A percentile compares a stretch with the other conserved stretches of the same genome.
phyloP scores from a whole-genome alignment of 2,888 invertebrate genomes.

The Hemaris fuciformis region DNA sequence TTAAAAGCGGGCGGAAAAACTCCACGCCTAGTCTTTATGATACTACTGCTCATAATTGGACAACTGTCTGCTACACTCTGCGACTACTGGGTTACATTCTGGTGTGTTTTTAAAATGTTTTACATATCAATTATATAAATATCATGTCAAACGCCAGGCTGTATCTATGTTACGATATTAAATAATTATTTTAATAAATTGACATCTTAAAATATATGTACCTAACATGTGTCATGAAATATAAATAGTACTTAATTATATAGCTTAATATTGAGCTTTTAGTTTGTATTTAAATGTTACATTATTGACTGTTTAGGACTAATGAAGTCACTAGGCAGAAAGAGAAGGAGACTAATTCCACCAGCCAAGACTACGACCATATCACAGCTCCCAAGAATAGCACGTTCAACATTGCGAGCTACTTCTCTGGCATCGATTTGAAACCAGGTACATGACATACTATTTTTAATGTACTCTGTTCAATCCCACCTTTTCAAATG shows the following conservation, averaged over 20 bases:
- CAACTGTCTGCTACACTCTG: slow-evolving; percentile 85
- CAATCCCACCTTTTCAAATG: no score
- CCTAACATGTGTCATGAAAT: no score
- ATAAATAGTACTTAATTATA: no score
- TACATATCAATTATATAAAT: slow-evolving; percentile 1
- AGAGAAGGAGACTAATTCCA: slow-evolving; percentile 61
- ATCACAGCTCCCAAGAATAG: slow-evolving; percentile 45
- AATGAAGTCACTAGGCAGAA: slow-evolving; percentile 73
- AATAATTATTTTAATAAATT: no score
- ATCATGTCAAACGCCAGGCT: neutral
- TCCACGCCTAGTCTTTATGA: slow-evolving; percentile 73
- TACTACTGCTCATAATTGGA: slow-evolving; percentile 81
- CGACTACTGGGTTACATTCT: slow-evolving; percentile 89
- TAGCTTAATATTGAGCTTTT: no score
- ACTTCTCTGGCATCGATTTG: slow-evolving; percentile 61
- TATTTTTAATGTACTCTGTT: no score
- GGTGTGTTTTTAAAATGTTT: slow-evolving; percentile 62
- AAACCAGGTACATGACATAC: slow-evolving; percentile 44
- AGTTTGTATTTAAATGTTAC: no score
- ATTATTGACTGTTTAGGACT: slow-evolving; percentile 51
- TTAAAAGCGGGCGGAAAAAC: slow-evolving; percentile 82
- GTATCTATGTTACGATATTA: no score
- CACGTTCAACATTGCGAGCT: slow-evolving; percentile 58
- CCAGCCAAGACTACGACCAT: slow-evolving; percentile 57
- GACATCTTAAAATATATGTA: no score